Percentiles rank a stretch among this genome's conserved stretches.
These are phyloP conservation scores for Sorex maritimensis DNA, from an alignment of 2,797 vertebrate species.

Conservation along the genomic window DNA sequence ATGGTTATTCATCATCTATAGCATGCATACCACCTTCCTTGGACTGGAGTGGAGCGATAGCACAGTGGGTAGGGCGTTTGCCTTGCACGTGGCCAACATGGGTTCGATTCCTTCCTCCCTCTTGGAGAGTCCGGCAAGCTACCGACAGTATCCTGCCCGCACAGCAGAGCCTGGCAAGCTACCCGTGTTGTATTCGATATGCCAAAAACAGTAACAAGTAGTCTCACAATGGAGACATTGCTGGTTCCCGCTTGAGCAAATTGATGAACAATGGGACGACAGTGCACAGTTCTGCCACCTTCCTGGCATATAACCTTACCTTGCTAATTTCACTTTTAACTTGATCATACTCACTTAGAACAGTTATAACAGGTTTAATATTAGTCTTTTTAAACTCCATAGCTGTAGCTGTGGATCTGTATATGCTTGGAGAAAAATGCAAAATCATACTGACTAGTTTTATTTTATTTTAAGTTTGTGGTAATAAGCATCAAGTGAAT, in stretches of 20 bases:
- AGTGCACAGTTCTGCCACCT: not conserved
- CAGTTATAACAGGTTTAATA: constrained; percentile 24
- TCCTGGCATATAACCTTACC: not conserved
- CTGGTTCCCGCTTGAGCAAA: no score
- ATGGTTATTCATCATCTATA: constrained; percentile 24
- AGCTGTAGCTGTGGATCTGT: not conserved
- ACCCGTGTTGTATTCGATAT: no score
- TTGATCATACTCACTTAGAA: constrained; percentile 22
- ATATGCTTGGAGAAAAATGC: constrained; percentile 38
- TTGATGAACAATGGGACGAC: no score
- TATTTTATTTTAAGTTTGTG: constrained; percentile 14
- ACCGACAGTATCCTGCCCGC: no score
- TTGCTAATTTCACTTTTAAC: constrained; percentile 21
- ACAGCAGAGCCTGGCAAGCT: no score
- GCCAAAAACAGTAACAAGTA: no score
- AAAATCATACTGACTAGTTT: constrained; percentile 51
- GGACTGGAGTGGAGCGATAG: no score
- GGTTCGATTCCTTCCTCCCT: no score
- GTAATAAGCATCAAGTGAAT: constrained; percentile 29
- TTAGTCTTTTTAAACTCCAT: not conserved
- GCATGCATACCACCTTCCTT: not conserved
- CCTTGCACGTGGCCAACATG: no score
- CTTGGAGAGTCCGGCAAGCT: no score
- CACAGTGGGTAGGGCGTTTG: no score
- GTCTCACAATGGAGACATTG: no score